Evolutionary conservation across 92 coral and sea anemone genomes (phyloP).

Genomic region (Scolanthus callimorphus): DNA sequence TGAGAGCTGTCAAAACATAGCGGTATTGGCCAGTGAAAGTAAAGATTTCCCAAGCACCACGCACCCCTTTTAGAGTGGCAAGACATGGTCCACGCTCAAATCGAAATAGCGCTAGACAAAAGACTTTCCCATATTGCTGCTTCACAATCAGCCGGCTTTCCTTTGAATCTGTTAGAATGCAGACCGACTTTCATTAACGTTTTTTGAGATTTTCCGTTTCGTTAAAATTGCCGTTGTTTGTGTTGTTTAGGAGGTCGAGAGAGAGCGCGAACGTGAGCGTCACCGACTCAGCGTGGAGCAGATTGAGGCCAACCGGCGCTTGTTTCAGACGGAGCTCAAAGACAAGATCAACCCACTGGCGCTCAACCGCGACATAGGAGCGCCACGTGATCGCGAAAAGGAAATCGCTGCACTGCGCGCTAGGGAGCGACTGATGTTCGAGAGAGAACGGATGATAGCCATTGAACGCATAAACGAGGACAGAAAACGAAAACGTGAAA

Average conservation of each 20-base stretch:
- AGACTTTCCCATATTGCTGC: too few species aligned
- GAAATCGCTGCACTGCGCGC: constrained; percentile 74
- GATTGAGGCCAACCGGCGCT: constrained; percentile 80
- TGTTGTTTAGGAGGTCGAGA: constrained; percentile 81
- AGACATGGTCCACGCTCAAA: too few species aligned
- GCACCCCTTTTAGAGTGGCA: too few species aligned
- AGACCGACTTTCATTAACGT: too few species aligned
- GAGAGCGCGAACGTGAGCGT: constrained; percentile 82
- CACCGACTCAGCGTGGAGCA: constrained; percentile 85
- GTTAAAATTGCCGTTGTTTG: too few species aligned
- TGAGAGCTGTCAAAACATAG: too few species aligned
- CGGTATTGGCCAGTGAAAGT: too few species aligned
- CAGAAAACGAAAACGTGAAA: constrained; percentile 62
- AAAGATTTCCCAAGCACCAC: too few species aligned
- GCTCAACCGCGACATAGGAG: constrained; percentile 66
- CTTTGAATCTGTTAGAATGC: too few species aligned
- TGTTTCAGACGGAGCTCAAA: constrained; percentile 82
- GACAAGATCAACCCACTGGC: constrained; percentile 87
- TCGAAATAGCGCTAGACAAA: too few species aligned
- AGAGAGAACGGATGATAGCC: constrained; percentile 61
- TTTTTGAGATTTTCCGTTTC: too few species aligned
- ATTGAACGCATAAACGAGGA: constrained; percentile 72
- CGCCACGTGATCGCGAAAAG: constrained; percentile 60
- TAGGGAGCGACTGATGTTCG: constrained; percentile 71
- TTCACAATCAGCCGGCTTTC: too few species aligned